phyloP scores from a whole-genome alignment of 2,888 invertebrate species.

The Teinopalpus imperialis region DNA sequence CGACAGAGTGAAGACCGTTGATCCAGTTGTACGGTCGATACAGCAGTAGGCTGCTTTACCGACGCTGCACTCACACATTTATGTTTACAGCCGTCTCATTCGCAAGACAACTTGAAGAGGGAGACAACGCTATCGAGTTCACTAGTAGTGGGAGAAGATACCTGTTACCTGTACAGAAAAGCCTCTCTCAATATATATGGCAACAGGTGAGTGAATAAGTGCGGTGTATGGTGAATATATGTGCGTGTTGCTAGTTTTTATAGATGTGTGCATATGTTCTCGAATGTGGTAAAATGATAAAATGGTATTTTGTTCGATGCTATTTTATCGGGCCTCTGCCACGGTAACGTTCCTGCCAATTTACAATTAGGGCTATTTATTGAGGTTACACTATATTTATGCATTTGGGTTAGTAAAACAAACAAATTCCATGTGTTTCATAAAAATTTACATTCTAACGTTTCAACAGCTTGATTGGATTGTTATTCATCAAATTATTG shows the following conservation, averaged over 20 bases:
- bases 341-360: slow-evolving; percentile 47
- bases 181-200: slow-evolving; percentile 65
- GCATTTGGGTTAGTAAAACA: slow-evolving; percentile 31
- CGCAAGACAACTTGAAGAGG: slow-evolving; percentile 35
- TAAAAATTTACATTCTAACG: not conserved
- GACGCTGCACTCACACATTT: slow-evolving; percentile 45
- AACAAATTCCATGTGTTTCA: not conserved
- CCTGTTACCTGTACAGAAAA: slow-evolving; percentile 68
- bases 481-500: not conserved
- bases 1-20: slow-evolving; percentile 77
- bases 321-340: slow-evolving; percentile 50
- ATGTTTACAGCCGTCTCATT: slow-evolving; percentile 44
- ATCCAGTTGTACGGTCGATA: slow-evolving; percentile 74
- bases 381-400: slow-evolving; percentile 40
- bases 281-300: slow-evolving; percentile 70
- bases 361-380: slow-evolving; percentile 48
- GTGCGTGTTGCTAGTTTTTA: slow-evolving; percentile 44
- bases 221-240: slow-evolving; percentile 62
- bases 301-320: slow-evolving; percentile 64
- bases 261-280: slow-evolving; percentile 58
- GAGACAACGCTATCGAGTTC: slow-evolving; percentile 49
- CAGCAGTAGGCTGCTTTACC: slow-evolving; percentile 69
- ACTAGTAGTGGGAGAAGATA: slow-evolving; percentile 62
- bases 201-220: slow-evolving; percentile 78
- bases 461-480: no score